Conservation (phyloP, 2,888 invertebrate genomes). For the Epiblema foenella region DNA sequence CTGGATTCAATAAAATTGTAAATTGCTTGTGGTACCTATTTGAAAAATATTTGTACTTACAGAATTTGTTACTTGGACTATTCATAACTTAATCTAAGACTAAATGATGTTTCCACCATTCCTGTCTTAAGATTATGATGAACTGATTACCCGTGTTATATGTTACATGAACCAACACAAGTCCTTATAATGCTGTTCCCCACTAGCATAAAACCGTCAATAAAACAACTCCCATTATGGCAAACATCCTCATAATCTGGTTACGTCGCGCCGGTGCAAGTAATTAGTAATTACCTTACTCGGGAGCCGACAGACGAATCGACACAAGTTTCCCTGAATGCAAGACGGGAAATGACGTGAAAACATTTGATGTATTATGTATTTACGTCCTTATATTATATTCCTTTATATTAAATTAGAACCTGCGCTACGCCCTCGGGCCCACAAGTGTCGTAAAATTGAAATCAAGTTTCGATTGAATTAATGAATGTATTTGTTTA, state of each 20-base stretch:
- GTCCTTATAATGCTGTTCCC: not conserved
- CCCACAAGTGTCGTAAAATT: constrained; percentile 6
- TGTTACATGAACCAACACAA: not conserved
- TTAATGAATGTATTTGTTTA: not conserved
- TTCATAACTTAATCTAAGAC: no score
- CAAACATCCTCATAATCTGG: constrained; percentile 55
- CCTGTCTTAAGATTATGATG: not conserved
- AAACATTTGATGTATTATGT: not conserved
- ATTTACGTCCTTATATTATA: not conserved
- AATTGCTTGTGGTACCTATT: no score
- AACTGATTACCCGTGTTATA: no score
- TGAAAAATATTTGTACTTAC: not conserved
- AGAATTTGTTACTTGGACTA: no score
- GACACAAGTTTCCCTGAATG: constrained; percentile 65
- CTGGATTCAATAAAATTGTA: no score
- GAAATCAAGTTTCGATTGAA: constrained; percentile 5
- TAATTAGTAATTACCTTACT: constrained; percentile 72
- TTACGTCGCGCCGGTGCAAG: constrained; percentile 65
- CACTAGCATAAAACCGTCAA: not conserved
- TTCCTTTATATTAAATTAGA: no score
- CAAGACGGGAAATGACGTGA: constrained; percentile 48
- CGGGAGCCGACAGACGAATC: constrained; percentile 68
- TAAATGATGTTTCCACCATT: no score
- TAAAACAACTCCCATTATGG: constrained; percentile 20
- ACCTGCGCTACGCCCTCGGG: not conserved